Percentiles rank a stretch among this genome's conserved stretches.
phyloP scores from a whole-genome alignment of 2,797 vertebrate species.

The Notamacropus eugenii region DNA sequence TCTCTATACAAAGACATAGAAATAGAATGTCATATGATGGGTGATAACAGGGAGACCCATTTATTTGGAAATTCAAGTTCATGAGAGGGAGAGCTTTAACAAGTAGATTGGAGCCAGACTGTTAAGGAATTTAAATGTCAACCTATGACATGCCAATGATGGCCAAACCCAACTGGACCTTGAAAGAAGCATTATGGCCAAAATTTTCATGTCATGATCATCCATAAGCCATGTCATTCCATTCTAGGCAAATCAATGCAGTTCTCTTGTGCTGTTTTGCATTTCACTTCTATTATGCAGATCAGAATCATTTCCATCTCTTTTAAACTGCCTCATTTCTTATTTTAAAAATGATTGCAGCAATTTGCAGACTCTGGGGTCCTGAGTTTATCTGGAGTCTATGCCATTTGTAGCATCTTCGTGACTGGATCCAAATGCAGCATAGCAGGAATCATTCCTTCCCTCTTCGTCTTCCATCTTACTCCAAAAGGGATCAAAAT shows the following conservation, averaged over 20 bases:
- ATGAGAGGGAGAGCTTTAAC: not conserved
- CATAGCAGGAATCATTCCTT: not conserved
- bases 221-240: not conserved
- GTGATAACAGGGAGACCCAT: not conserved
- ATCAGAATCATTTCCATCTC: constrained; percentile 9
- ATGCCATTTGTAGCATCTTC: not conserved
- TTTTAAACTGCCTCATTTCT: constrained; percentile 2
- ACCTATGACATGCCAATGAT: not conserved
- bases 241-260: not conserved
- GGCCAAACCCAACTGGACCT: not conserved
- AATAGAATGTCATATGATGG: not conserved
- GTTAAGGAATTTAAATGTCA: not conserved
- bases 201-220: not conserved
- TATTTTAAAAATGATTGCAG: constrained; percentile 23
- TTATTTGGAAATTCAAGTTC: not conserved
- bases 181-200: not conserved
- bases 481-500: not conserved
- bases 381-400: not conserved
- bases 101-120: not conserved
- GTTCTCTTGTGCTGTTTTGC: constrained; percentile 24
- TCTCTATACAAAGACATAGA: not conserved
- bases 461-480: constrained; percentile 3
- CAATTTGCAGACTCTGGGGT: constrained; percentile 19
- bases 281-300: not conserved
- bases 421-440: not conserved